Conservation (phyloP, 2,797 vertebrate species). For the Premnoplex brunnescens region DNA sequence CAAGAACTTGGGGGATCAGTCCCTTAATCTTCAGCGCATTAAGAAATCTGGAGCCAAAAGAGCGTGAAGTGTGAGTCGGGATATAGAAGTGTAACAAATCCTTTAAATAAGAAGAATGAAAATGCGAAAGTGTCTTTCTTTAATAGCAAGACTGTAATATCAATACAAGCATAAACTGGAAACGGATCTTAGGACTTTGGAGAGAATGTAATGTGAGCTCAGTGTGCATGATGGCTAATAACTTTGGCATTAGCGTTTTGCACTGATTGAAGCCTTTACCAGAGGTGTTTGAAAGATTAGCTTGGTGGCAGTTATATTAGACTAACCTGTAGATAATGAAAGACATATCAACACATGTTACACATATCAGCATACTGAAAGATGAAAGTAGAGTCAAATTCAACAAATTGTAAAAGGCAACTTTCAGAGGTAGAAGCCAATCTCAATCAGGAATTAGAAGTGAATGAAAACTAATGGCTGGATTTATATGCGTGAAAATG, state of each 20-base stretch:
- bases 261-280: slow-evolving; percentile 8
- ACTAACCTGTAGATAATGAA: slow-evolving; percentile 38
- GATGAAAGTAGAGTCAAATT: neutral
- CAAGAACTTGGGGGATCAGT: slow-evolving; percentile 36
- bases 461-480: neutral
- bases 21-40: slow-evolving; percentile 62
- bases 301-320: neutral
- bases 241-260: neutral
- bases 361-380: neutral
- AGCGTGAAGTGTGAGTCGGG: slow-evolving; percentile 34
- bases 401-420: neutral
- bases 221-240: slow-evolving; percentile 7
- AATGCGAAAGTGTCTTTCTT: slow-evolving; percentile 51
- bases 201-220: slow-evolving; percentile 1
- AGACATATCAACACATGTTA: neutral
- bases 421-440: neutral
- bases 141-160: slow-evolving; percentile 57
- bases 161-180: slow-evolving; percentile 48
- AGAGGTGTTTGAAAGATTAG: slow-evolving; percentile 33
- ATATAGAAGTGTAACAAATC: slow-evolving; percentile 67
- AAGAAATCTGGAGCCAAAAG: slow-evolving; percentile 64
- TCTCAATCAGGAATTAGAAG: neutral
- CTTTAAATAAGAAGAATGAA: slow-evolving; percentile 69
- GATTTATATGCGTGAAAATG: neutral
- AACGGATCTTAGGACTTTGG: slow-evolving; percentile 29